Evolutionary conservation across 2,113 vertebrate species (phyloP).

Genomic region (Platichthys flesus): DNA sequence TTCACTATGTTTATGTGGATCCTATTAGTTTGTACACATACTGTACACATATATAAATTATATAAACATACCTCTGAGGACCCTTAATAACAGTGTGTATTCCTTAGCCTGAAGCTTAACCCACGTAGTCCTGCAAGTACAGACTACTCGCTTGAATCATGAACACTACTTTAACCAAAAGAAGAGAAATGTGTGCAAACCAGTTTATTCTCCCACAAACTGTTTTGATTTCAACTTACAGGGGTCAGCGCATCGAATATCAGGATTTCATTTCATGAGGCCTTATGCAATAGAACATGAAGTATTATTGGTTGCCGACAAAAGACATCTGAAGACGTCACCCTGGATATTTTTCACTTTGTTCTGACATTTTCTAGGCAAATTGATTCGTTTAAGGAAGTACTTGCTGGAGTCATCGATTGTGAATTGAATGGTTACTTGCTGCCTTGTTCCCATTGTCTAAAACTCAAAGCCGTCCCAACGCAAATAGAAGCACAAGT

Average conservation of each 20-base stretch:
- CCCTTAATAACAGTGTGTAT: too few species aligned
- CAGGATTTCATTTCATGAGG: background rate
- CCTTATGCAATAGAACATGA: too few species aligned
- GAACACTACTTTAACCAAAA: too few species aligned
- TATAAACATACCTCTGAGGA: too few species aligned
- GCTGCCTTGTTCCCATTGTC: background rate
- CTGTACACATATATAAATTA: too few species aligned
- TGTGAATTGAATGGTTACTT: background rate
- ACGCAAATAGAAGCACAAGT: slow-evolving; percentile 12
- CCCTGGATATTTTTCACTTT: background rate
- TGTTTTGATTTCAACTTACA: too few species aligned
- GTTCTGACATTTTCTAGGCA: background rate
- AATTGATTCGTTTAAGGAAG: background rate
- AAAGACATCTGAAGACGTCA: background rate
- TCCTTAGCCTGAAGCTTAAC: too few species aligned
- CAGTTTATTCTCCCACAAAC: too few species aligned
- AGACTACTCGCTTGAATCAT: too few species aligned
- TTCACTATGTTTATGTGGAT: background rate
- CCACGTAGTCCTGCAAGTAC: too few species aligned
- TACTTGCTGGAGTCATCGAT: background rate
- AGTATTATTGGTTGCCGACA: background rate
- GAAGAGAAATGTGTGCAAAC: too few species aligned
- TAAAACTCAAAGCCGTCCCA: background rate
- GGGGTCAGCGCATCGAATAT: background rate
- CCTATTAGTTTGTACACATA: background rate